A percentile compares a stretch with the other conserved stretches of the same genome.
Conservation (phyloP, 2,888 invertebrate species). For the Schizotus pectinicornis region DNA sequence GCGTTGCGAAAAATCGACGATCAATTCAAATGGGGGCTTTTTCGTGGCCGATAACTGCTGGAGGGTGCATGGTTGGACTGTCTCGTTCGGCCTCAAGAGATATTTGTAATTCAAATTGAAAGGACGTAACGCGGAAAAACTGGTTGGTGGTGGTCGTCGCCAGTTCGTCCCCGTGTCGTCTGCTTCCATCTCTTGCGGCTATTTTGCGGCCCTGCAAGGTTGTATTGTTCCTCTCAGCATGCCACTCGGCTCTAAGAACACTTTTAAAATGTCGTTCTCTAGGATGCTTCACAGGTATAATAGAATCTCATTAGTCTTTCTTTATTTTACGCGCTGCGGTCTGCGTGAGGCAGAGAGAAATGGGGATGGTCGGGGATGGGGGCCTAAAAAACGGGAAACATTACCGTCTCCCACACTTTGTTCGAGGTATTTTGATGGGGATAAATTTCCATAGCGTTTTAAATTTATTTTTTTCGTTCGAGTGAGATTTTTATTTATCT, state of each 20-base stretch:
- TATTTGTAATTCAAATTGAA: conserved; percentile 35
- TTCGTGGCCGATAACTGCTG: background rate
- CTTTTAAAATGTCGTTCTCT: conserved; percentile 27
- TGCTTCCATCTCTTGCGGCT: conserved; percentile 19
- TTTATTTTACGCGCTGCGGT: conserved; percentile 1
- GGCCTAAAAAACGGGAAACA: conserved; percentile 13
- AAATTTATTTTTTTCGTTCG: conserved; percentile 9
- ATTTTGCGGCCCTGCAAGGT: conserved; percentile 30
- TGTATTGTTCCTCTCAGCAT: conserved; percentile 29
- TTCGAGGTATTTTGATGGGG: conserved; percentile 15
- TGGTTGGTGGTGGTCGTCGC: conserved; percentile 28
- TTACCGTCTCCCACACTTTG: conserved; percentile 18
- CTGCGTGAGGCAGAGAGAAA: conserved; percentile 6
- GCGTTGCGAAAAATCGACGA: background rate
- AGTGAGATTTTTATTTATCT: too few relatives aligned
- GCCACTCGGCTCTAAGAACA: conserved; percentile 23
- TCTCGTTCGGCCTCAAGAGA: conserved; percentile 14
- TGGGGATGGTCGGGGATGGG: background rate
- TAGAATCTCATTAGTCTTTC: conserved; percentile 19
- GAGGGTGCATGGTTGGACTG: conserved; percentile 8
- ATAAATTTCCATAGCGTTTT: conserved; percentile 13
- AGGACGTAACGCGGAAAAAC: conserved; percentile 29
- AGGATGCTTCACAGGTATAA: conserved; percentile 25
- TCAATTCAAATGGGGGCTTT: background rate
- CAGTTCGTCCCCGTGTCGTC: conserved; percentile 19